phyloP scores from a whole-genome alignment of 37 sponge, comb jelly and placozoan species.

The Ephydatia muelleri region DNA sequence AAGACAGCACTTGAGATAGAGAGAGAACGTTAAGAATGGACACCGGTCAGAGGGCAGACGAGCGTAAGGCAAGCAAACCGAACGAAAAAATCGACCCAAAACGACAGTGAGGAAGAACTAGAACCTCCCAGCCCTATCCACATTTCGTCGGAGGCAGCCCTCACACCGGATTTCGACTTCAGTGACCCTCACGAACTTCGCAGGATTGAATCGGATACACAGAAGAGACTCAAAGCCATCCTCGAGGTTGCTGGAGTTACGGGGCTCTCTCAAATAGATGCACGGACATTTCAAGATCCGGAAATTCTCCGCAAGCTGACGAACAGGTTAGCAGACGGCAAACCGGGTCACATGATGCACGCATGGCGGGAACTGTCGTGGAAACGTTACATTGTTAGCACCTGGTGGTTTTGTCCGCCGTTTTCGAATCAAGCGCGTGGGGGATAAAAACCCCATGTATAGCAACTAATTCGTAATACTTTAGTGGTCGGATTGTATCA shows the following conservation, averaged over 20 bases:
- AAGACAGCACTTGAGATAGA: not conserved
- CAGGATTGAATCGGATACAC: conserved; percentile 66
- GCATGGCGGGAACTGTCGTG: conserved; percentile 12
- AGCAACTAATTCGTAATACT: not conserved
- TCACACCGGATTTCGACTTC: conserved; percentile 38
- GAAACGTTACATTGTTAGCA: conserved; percentile 1
- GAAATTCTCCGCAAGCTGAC: conserved; percentile 84
- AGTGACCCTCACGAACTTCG: conserved; percentile 49
- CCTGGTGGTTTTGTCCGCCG: not conserved
- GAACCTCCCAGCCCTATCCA: conserved; percentile 46
- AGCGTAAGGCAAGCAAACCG: not conserved
- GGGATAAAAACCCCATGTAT: not conserved
- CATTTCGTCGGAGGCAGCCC: conserved; percentile 33
- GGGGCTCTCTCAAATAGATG: conserved; percentile 66
- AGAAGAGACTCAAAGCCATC: conserved; percentile 64
- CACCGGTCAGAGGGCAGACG: conserved; percentile 29
- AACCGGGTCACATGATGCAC: conserved; percentile 26
- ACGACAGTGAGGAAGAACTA: conserved; percentile 48
- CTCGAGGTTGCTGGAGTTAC: conserved; percentile 80
- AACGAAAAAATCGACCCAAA: conserved; percentile 5
- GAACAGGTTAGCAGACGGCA: conserved; percentile 41
- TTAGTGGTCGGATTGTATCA: not conserved
- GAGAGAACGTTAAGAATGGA: conserved; percentile 25
- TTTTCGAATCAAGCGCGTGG: not conserved
- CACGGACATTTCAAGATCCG: conserved; percentile 79